Evolutionary conservation across 2,113 vertebrate genomes (phyloP).

Genomic region (Mandrillus leucophaeus): DNA sequence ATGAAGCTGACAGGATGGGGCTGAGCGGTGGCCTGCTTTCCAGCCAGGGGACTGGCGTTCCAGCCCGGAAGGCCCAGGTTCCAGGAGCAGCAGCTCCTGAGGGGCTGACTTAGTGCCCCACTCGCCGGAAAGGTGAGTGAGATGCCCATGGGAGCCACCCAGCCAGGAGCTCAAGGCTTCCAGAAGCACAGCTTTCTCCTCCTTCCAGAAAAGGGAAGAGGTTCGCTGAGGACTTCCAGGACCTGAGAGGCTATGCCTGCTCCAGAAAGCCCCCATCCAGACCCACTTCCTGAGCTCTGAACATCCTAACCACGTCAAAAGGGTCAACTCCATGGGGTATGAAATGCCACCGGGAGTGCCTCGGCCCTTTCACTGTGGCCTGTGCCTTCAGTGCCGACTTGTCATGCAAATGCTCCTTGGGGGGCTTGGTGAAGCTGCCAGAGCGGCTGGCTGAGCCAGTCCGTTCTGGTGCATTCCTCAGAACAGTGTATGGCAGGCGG

Average conservation of each 20-base stretch:
- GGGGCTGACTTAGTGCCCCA: background rate
- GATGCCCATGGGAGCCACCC: background rate
- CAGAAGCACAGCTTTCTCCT: background rate
- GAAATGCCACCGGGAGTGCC: too few species aligned
- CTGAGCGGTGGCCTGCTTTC: background rate
- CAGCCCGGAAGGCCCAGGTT: background rate
- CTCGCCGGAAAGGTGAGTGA: background rate
- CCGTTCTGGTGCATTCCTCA: background rate
- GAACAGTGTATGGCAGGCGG: background rate
- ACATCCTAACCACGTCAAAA: too few species aligned
- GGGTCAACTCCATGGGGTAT: too few species aligned
- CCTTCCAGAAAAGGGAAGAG: constrained; percentile 6
- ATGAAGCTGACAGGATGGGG: background rate
- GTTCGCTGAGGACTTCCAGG: background rate
- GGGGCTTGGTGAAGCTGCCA: too few species aligned
- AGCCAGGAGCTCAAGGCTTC: background rate
- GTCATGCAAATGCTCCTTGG: too few species aligned
- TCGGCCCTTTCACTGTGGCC: too few species aligned
- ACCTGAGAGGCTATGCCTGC: background rate
- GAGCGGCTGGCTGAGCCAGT: background rate
- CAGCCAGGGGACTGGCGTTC: background rate
- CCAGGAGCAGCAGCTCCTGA: background rate
- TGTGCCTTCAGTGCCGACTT: too few species aligned
- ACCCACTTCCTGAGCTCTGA: too few species aligned
- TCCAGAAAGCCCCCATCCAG: background rate